Percentiles rank a stretch among this genome's conserved stretches.
These are phyloP conservation scores for Perccottus glenii DNA, from an alignment of 2,113 vertebrate genomes.

Conservation along the genomic window DNA sequence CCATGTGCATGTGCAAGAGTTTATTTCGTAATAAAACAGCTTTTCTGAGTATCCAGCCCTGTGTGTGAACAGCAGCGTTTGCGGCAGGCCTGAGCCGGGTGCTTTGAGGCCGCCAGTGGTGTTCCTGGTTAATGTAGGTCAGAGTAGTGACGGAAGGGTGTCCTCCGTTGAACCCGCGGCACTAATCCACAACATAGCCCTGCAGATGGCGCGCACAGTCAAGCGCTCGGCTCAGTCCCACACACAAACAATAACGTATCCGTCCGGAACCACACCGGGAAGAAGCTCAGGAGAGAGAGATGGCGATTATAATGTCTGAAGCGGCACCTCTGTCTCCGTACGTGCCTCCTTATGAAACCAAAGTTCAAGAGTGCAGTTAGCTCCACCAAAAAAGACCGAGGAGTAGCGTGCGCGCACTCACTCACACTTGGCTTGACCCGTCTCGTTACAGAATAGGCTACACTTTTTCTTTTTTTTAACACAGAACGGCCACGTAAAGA, in stretches of 20 bases:
- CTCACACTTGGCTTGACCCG: constrained; percentile 62
- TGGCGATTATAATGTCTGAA: constrained; percentile 48
- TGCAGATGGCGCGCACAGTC: constrained; percentile 76
- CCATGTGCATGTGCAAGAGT: constrained; percentile 2
- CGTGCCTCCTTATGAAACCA: constrained; percentile 31
- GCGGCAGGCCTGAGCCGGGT: not conserved
- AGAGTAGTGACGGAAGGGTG: constrained; percentile 76
- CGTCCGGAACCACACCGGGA: constrained; percentile 32
- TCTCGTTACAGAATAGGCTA: constrained; percentile 31
- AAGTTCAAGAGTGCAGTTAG: constrained; percentile 55
- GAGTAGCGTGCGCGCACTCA: not conserved
- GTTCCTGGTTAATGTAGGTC: constrained; percentile 76
- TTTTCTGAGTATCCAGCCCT: not conserved
- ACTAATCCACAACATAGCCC: constrained; percentile 59
- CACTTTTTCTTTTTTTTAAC: not conserved
- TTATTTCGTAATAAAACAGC: not conserved
- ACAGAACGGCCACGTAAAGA: not conserved
- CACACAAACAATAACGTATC: constrained; percentile 1
- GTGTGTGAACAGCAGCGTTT: not conserved
- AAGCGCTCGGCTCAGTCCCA: constrained; percentile 38
- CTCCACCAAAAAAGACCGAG: not conserved
- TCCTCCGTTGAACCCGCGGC: constrained; percentile 76
- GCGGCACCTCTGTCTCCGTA: constrained; percentile 46
- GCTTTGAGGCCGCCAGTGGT: constrained; percentile 49
- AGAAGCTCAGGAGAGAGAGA: constrained; percentile 46